Base-by-base conservation (phyloP, 1,140 invertebrate species). In the Chrysomallon squamiferum region DNA sequence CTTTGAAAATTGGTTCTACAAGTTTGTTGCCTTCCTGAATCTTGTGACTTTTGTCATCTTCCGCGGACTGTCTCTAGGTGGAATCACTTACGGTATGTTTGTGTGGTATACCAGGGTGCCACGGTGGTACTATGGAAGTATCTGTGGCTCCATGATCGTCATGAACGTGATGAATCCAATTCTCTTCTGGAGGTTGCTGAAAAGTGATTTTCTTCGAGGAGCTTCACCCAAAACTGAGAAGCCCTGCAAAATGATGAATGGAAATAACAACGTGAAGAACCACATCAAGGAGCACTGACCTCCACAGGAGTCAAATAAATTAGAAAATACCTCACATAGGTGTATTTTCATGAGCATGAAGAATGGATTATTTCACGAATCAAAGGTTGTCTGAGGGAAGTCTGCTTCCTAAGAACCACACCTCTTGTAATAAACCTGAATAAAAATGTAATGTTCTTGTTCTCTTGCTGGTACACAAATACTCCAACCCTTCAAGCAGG, bases 121-220 rank as follows among this genome's bases (percentile, higher is more conserved):
- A 3, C 22, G 30, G 2, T 15, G 66, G 22, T 84, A 81, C 56
- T 74, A 65, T 22, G 11, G 58, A 9, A 49, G 49, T 49, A 61
- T 84, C 11, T 63, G 32, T 7, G 9, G 56, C 13, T 69, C 71
- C 59, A 83, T 82, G 64, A 38, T 77, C 56, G 63, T 79, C 20
- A 81, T 84, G 76, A 71, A 73, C 29, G 62, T 75, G 3, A 76
- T 84, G 25, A 81, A 81, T 57, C 62, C 70, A 3, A 69, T 81
- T 33, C 60, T 82, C 5, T 82, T 84, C 65, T 77, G 76, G 72
- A 65, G 79, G 27, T 61, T 84, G 9, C 66, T 84, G 30, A 76
- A 74, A 59, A 80, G 72, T 62, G 82, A 84, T 62, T 54, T 81
- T 41, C 59, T 83, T 22, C 63, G 77, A 43, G 11, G 25, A 22